Evolutionary conservation across 2,888 invertebrate genomes (phyloP).

Genomic region (Caenorhabditis sulstoni): DNA sequence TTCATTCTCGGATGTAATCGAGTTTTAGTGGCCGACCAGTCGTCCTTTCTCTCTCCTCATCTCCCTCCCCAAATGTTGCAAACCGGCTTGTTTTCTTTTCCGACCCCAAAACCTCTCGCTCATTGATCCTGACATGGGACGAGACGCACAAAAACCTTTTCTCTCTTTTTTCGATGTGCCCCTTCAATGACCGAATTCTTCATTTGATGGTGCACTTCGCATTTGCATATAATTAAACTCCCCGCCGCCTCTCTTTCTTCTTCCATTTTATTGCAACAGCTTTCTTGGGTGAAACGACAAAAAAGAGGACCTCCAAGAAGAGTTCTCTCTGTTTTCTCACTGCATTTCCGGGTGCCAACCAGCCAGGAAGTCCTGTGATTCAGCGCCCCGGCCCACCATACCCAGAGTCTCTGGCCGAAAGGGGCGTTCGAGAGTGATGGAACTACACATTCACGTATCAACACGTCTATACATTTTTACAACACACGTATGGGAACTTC

Average conservation of each 20-base stretch:
- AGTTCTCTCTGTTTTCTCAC: constrained; percentile 12
- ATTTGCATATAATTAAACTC: constrained; percentile 57
- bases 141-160: constrained; percentile 38
- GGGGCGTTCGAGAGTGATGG: constrained; percentile 6
- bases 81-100: constrained; percentile 37
- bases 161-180: constrained; percentile 22
- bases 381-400: no score
- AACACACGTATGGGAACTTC: no score
- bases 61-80: constrained; percentile 38
- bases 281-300: background rate
- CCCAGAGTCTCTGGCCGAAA: background rate
- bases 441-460: constrained; percentile 1
- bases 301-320: constrained; percentile 26
- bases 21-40: constrained; percentile 11
- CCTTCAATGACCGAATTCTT: constrained; percentile 57
- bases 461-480: constrained; percentile 35
- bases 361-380: constrained; percentile 1
- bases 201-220: constrained; percentile 54
- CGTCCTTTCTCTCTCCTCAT: constrained; percentile 5
- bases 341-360: constrained; percentile 22
- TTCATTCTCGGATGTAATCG: constrained; percentile 30
- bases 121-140: constrained; percentile 43
- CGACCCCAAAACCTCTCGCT: constrained; percentile 29
- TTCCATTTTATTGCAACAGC: constrained; percentile 23
- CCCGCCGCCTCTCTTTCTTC: constrained; percentile 17